Evolutionary conservation across 1,140 invertebrate genomes (phyloP).

Genomic region (Rhopalosiphum padi): DNA sequence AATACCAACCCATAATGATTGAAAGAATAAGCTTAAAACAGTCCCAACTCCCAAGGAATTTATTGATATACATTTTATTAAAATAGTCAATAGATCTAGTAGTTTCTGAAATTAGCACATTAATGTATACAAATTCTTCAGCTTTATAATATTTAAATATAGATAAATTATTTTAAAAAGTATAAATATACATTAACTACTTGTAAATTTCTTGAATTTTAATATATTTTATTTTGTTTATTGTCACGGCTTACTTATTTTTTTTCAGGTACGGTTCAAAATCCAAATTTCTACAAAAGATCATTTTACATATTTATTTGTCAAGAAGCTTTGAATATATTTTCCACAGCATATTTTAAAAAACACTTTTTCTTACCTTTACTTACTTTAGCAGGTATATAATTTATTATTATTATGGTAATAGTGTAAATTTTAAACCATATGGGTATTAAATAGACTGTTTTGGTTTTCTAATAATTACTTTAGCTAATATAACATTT

Average conservation of each 20-base stretch:
- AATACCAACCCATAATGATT: too few relatives aligned
- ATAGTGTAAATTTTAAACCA: not conserved
- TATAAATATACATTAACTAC: not conserved
- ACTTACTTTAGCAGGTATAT: constrained; percentile 26
- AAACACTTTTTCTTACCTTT: constrained; percentile 36
- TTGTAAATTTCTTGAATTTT: not conserved
- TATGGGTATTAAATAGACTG: not conserved
- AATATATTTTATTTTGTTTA: not conserved
- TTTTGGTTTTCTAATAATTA: not conserved
- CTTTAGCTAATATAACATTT: not conserved
- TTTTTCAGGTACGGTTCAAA: constrained; percentile 39
- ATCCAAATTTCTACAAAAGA: constrained; percentile 43
- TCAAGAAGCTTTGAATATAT: constrained; percentile 47
- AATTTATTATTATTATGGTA: not conserved
- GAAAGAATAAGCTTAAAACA: too few relatives aligned
- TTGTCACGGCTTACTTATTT: not conserved
- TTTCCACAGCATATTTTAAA: constrained; percentile 47
- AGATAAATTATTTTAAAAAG: not conserved
- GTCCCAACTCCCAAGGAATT: too few relatives aligned
- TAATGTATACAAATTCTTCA: too few relatives aligned
- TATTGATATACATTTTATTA: too few relatives aligned
- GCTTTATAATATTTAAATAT: too few relatives aligned
- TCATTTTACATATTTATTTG: constrained; percentile 50
- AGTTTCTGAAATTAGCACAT: too few relatives aligned
- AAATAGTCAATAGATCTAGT: too few relatives aligned